Conservation (phyloP, 2,888 invertebrate genomes). For the Diaprepes abbreviatus region DNA sequence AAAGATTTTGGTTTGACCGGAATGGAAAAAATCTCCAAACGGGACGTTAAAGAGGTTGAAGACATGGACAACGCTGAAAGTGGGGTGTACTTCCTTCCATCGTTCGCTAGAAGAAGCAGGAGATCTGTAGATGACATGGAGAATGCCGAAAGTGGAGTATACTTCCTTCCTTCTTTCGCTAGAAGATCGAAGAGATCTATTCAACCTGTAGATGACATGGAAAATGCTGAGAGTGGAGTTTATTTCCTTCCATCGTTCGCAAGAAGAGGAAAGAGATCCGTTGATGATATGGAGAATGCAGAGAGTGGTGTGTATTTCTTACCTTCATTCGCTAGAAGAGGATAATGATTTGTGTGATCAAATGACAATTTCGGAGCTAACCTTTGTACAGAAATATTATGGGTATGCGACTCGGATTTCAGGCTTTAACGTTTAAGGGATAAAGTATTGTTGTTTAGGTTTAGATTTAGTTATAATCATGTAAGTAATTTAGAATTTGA, state of each 20-base stretch:
- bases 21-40: slow-evolving; percentile 45
- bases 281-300: slow-evolving; percentile 31
- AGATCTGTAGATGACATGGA: slow-evolving; percentile 48
- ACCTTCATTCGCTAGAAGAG: slow-evolving; percentile 47
- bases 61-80: slow-evolving; percentile 35
- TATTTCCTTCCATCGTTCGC: slow-evolving; percentile 46
- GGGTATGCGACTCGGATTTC: background rate
- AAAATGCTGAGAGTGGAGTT: slow-evolving; percentile 44
- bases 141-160: slow-evolving; percentile 47
- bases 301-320: slow-evolving; percentile 45
- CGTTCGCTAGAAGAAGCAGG: slow-evolving; percentile 38
- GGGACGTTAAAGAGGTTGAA: slow-evolving; percentile 27
- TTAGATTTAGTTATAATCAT: background rate
- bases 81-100: slow-evolving; percentile 39
- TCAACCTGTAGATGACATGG: slow-evolving; percentile 48
- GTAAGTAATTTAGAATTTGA: slow-evolving; percentile 20
- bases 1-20: slow-evolving; percentile 39
- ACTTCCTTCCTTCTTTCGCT: slow-evolving; percentile 48
- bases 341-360: background rate
- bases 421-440: background rate
- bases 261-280: slow-evolving; percentile 42
- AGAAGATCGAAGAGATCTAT: slow-evolving; percentile 44
- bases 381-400: slow-evolving; percentile 1
- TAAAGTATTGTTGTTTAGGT: background rate
- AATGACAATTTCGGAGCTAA: background rate